phyloP scores from a whole-genome alignment of 2,888 invertebrate genomes.

The Pyrrhosoma nymphula region DNA sequence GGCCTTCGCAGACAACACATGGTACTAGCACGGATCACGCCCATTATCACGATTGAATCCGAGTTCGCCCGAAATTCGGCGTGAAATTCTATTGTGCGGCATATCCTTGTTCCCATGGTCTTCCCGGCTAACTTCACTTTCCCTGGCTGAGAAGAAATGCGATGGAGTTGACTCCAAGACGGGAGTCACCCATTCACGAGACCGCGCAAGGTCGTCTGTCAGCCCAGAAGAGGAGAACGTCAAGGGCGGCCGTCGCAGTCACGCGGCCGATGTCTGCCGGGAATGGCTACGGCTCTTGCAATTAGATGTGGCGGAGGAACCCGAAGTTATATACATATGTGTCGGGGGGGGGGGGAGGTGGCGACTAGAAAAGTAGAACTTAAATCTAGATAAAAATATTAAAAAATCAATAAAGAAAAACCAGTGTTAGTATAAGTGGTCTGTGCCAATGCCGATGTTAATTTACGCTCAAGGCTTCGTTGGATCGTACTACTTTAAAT shows the following conservation, averaged over 20 bases:
- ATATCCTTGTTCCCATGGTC: conserved; percentile 5
- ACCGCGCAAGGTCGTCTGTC: not conserved
- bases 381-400: no score
- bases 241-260: not conserved
- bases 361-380: no score
- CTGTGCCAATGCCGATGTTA: no score
- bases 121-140: not conserved
- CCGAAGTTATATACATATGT: no score
- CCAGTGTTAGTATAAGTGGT: no score
- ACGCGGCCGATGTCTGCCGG: not conserved
- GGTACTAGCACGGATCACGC: not conserved
- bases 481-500: no score
- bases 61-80: not conserved
- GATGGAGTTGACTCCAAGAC: not conserved
- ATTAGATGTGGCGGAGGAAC: no score
- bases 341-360: no score
- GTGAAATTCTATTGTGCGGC: not conserved
- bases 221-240: not conserved
- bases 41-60: not conserved
- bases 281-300: not conserved
- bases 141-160: not conserved
- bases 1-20: not conserved
- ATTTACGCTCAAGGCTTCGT: no score
- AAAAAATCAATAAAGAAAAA: no score
- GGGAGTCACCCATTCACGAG: not conserved